phyloP scores from a whole-genome alignment of 2,797 vertebrate genomes.

The Carcharodon carcharias region DNA sequence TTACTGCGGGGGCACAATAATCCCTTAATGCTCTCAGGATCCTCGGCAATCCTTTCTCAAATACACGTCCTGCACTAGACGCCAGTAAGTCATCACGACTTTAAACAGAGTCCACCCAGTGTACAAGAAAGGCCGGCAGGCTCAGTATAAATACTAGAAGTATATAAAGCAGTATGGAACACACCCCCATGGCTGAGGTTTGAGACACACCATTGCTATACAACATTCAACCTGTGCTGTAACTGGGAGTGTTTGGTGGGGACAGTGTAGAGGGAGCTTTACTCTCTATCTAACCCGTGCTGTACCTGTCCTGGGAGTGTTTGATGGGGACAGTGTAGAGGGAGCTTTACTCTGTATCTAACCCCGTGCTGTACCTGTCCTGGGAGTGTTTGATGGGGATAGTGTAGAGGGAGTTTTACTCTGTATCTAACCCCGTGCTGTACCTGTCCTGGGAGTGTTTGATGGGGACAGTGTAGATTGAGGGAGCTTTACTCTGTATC shows the following conservation, averaged over 20 bases:
- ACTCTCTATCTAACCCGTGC: neutral
- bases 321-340: neutral
- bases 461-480: neutral
- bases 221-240: neutral
- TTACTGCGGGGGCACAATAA: neutral
- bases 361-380: neutral
- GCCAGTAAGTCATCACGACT: neutral
- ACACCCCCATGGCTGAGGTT: neutral
- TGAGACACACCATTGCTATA: neutral
- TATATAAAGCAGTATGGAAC: neutral
- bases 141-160: neutral
- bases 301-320: neutral
- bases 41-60: neutral
- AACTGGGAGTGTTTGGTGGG: neutral
- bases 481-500: neutral
- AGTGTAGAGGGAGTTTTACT: neutral
- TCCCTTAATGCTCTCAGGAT: constrained; percentile 32
- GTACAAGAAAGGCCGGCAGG: neutral
- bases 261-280: neutral
- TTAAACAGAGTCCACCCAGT: neutral
- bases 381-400: neutral
- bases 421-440: neutral
- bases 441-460: neutral
- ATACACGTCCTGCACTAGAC: neutral
- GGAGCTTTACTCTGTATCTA: neutral